Conservation (phyloP, 2,888 invertebrate species). For the Drosophila phalerata region DNA sequence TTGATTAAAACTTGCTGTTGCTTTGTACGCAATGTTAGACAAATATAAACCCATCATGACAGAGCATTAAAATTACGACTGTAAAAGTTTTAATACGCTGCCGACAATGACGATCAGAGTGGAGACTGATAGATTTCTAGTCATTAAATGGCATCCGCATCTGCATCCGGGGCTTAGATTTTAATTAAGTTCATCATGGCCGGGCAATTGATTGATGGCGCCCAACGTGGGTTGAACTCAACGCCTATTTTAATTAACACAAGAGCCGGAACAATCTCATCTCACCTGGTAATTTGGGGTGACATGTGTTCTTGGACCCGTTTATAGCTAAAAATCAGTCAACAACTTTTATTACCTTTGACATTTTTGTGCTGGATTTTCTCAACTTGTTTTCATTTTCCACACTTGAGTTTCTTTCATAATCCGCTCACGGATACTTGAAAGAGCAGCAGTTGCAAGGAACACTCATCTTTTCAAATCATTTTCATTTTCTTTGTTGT, state of each 20-base stretch:
- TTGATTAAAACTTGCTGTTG: slow-evolving; percentile 66
- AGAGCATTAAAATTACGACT: slow-evolving; percentile 46
- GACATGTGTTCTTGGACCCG: slow-evolving; percentile 16
- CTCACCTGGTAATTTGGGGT: background rate
- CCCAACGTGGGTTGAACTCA: background rate
- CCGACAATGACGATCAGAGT: slow-evolving; percentile 22
- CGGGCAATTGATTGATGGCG: slow-evolving; percentile 47
- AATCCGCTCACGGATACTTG: slow-evolving; percentile 3
- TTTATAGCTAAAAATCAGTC: slow-evolving; percentile 35
- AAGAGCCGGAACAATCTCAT: slow-evolving; percentile 3
- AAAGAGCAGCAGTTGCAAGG: slow-evolving; percentile 7
- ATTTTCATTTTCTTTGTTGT: slow-evolving; percentile 14
- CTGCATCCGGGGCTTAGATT: slow-evolving; percentile 24
- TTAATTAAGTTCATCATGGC: slow-evolving; percentile 64
- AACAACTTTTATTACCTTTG: slow-evolving; percentile 32
- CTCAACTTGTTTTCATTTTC: slow-evolving; percentile 10
- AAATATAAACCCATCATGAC: slow-evolving; percentile 35
- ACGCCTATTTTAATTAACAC: slow-evolving; percentile 44
- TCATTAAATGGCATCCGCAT: slow-evolving; percentile 11
- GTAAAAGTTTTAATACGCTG: slow-evolving; percentile 29
- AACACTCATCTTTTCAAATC: slow-evolving; percentile 53
- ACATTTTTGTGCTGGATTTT: slow-evolving; percentile 7
- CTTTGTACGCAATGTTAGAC: background rate
- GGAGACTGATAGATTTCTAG: slow-evolving; percentile 20
- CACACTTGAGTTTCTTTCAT: slow-evolving; percentile 10